Evolutionary conservation across 92 coral and sea anemone genomes (phyloP).

Genomic region (Chrysogorgia sp.): DNA sequence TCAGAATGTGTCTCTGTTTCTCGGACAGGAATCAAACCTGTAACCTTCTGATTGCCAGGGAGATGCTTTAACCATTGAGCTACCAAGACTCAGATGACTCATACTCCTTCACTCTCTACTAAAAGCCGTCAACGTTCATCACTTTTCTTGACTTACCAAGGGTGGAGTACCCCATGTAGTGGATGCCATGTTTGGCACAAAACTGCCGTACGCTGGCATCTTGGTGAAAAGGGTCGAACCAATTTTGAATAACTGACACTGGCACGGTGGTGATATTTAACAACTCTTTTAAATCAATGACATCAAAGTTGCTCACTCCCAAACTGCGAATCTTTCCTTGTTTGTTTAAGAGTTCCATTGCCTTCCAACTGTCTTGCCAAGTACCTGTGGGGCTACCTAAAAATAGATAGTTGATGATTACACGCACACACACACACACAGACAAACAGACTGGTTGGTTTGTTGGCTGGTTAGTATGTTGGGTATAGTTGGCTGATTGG

Average conservation of each 20-base stretch:
- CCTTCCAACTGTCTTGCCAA: conserved; percentile 98
- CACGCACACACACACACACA: not conserved
- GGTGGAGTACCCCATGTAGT: conserved; percentile 90
- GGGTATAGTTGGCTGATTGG: not conserved
- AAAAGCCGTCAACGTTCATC: not conserved
- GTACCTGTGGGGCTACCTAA: conserved; percentile 87
- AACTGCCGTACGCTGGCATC: conserved; percentile 67
- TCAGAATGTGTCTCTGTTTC: not conserved
- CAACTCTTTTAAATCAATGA: conserved; percentile 72
- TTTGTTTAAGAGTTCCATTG: conserved; percentile 89
- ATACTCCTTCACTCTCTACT: not conserved
- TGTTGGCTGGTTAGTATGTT: not conserved
- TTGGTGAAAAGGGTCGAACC: conserved; percentile 99
- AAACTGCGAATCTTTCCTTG: conserved; percentile 90
- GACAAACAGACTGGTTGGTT: not conserved
- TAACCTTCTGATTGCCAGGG: no score
- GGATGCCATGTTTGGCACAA: conserved; percentile 74
- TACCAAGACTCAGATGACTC: no score
- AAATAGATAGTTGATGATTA: not conserved
- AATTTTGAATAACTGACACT: conserved; percentile 86
- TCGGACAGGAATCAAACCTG: no score
- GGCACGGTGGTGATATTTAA: conserved; percentile 78
- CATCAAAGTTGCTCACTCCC: conserved; percentile 91
- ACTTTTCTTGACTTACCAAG: conserved; percentile 61
- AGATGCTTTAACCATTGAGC: no score